Evolutionary conservation across 2,888 invertebrate genomes (phyloP), one percentile per base, ranked within the genome.

Genomic region (Hyalella azteca): DNA sequence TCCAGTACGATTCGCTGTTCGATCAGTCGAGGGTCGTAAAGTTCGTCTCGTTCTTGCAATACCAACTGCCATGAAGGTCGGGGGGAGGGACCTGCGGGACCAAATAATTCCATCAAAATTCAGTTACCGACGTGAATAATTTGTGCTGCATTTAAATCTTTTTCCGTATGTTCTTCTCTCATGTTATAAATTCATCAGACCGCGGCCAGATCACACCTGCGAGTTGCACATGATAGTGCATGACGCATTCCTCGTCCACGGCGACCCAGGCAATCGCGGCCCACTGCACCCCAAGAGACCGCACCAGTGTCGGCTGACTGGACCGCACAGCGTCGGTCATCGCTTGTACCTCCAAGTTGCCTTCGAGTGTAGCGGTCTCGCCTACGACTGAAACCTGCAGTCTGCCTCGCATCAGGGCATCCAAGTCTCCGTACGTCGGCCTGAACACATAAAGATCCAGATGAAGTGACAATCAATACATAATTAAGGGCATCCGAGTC

Each of bases 271-370:
- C 86, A 1, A 83, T 82, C 1, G 85, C 86, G 0, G 85, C 86
- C 40, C 85, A 85, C 86, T 0, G 85, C 85, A 29, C 85, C 81
- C 15, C 84, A 84, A 32, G 79, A 78, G 75, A 82, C 81, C 5
- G 83, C 82, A 86, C 82, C 9, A 86, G 78, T 3, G 85, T 66
- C 11, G 86, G 86, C 45, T 73, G 66, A 22, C 60, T 79, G 3
- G 83, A 83, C n/a, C 85, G 81, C 39, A 86, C 85, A 2, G 86
- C 85, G 36, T 86, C 86, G 1, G 85, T 86, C 78, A 86, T 86
- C 9, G 86, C 85, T 22, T 86, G 82, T 15, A 85, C 85, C 3
- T 84, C 82, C 0, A 87, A 81, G 13, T 85, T 85, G 1, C 87
- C 87, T 15, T 86, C 78, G 19, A 87, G 82, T 22, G 85, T 85